Evolutionary conservation across 2,888 invertebrate species (phyloP).

Genomic region (Torymus tubicola): DNA sequence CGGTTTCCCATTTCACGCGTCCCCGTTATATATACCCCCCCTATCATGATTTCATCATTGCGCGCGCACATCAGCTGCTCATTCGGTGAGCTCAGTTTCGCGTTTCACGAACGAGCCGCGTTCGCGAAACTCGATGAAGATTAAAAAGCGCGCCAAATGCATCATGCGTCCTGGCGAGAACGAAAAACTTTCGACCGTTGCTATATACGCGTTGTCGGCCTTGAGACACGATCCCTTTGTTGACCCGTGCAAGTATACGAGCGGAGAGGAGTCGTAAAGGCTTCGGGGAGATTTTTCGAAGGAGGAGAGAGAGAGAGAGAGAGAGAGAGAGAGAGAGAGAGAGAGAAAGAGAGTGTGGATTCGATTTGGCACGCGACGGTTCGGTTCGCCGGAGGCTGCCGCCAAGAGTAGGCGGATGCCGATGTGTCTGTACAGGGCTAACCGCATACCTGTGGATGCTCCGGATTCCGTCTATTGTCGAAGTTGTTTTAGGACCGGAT

Average conservation of each 20-base stretch:
- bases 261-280: too few relatives aligned
- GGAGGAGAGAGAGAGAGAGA: background rate
- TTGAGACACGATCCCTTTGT: conserved; percentile 31
- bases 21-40: conserved; percentile 3
- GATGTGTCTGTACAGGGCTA: too few relatives aligned
- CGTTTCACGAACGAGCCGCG: conserved; percentile 30
- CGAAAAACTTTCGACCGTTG: conserved; percentile 4
- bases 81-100: background rate
- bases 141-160: conserved; percentile 10
- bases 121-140: conserved; percentile 27
- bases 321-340: background rate
- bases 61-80: background rate
- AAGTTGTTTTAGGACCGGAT: background rate
- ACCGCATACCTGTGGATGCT: conserved; percentile 6
- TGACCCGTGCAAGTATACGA: background rate
- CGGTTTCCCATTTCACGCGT: conserved; percentile 27
- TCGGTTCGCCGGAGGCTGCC: too few relatives aligned
- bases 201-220: background rate
- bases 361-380: conserved; percentile 26
- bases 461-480: background rate
- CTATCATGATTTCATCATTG: conserved; percentile 11
- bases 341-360: background rate
- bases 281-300: background rate
- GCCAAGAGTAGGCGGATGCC: too few relatives aligned
- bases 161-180: background rate